Base-by-base conservation (phyloP, 1,140 invertebrate genomes). In the Heliconius hermathena region DNA sequence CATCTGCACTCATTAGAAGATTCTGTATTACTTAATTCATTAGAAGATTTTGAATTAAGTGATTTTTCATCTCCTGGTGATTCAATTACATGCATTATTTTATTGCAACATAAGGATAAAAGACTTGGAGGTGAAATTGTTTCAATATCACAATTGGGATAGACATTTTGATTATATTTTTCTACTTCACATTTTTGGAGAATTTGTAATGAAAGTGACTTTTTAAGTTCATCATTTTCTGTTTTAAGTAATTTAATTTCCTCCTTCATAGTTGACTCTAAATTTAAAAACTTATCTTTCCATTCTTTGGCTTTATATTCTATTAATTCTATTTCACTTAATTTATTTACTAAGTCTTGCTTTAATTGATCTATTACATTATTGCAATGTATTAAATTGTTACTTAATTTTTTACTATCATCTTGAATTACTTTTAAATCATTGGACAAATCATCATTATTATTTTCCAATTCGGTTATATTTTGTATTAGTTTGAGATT, bases 81-180 rank as follows among this genome's bases (percentile, higher is more conserved):
- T 71, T 91, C 83, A 78, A 93, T 86, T 60, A 60, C 66, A 41
- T 92, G 87, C 71, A 89, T 77, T 75, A 94, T 88, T 81, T 73
- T 91, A 71, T 90, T 90, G 72, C 89, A 92, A 80, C 90, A 92
- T 71, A 94, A 89, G 18, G 89, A 92, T n/a, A 89, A 73, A 13
- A 94, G 84, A 78, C 91, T 94, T 36, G 86, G 88, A 29, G 91
- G 91, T n/a, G 85, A 87, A 33, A 84, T 83, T 18, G 75, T 54
- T 33, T 85, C 77, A 18, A 22, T 66, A 13, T 66, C 13, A 22
- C 22, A 26, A 29, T 66, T 26, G n/a, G 54, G 16, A 54, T 1
- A n/a, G 20, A 9, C 13, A 13, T 29, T 29, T 22, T 66, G 60
- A 16, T 29, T 66, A 66, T 11, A 29, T 29, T 26, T 29, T 16